Percentiles rank a stretch among this genome's conserved stretches.
phyloP scores from a whole-genome alignment of 2,797 vertebrate genomes.

The Dicrostonyx torquatus region DNA sequence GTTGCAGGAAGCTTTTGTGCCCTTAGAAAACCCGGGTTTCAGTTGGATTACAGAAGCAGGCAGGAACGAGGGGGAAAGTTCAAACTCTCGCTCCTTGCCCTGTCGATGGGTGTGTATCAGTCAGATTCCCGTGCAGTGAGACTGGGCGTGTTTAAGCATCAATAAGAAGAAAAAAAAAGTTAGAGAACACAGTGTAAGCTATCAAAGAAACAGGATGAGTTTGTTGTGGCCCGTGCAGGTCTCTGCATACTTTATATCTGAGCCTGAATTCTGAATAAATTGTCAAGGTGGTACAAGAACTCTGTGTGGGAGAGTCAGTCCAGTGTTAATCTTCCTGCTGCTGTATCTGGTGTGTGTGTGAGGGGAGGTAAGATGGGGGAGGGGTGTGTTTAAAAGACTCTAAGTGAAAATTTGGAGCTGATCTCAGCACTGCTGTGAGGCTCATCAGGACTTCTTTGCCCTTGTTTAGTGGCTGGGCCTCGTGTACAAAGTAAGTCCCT shows the following conservation, averaged over 20 bases:
- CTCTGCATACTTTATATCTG: constrained; percentile 49
- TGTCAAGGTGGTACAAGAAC: constrained; percentile 61
- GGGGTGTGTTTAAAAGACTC: background rate
- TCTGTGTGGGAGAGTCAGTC: constrained; percentile 27
- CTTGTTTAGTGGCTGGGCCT: constrained; percentile 33
- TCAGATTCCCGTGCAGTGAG: constrained; percentile 66
- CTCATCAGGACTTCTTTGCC: constrained; percentile 35
- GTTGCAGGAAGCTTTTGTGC: constrained; percentile 83
- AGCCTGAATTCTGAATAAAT: constrained; percentile 69
- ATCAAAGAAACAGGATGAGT: constrained; percentile 56
- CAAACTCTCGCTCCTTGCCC: constrained; percentile 83
- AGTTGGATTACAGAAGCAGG: constrained; percentile 79
- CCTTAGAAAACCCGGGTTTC: constrained; percentile 81
- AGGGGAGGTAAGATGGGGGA: no score
- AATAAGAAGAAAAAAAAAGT: constrained; percentile 57
- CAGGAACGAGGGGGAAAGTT: constrained; percentile 78
- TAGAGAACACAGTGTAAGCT: constrained; percentile 54
- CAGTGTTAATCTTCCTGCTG: background rate
- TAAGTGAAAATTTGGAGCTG: constrained; percentile 61
- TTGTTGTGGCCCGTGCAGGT: constrained; percentile 64
- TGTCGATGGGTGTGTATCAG: constrained; percentile 83
- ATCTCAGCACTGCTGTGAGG: constrained; percentile 25
- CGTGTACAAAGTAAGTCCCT: constrained; percentile 41
- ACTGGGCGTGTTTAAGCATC: constrained; percentile 71
- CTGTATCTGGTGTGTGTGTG: background rate